phyloP scores from a whole-genome alignment of 1,140 invertebrate species.

The Drosophila kurseongensis region DNA sequence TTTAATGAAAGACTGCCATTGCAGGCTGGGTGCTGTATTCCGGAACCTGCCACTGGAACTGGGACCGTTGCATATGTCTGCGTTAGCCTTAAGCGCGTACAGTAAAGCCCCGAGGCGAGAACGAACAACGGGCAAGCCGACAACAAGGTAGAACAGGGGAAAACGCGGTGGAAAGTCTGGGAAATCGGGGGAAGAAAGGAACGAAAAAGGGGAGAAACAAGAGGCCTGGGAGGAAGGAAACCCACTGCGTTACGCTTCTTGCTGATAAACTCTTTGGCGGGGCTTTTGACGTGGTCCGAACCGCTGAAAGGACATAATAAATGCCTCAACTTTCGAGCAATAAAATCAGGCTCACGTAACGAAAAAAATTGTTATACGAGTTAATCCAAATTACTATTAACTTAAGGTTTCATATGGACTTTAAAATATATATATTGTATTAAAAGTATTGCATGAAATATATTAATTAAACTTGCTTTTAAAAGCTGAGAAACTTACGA shows the following conservation, averaged over 20 bases:
- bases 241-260: constrained; percentile 37
- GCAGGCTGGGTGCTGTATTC: constrained; percentile 16
- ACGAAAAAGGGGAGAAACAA: not conserved
- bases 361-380: constrained; percentile 8
- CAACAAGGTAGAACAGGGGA: constrained; percentile 14
- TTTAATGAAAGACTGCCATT: constrained; percentile 77
- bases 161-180: constrained; percentile 1
- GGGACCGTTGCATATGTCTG: constrained; percentile 42
- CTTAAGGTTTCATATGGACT: too few relatives aligned
- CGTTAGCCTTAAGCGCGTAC: constrained; percentile 39
- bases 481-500: too few relatives aligned
- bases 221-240: constrained; percentile 15
- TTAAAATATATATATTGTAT: too few relatives aligned
- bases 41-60: constrained; percentile 6
- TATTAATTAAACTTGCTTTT: not conserved
- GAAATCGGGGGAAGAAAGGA: not conserved
- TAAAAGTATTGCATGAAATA: too few relatives aligned
- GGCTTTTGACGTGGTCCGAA: constrained; percentile 58
- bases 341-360: constrained; percentile 14
- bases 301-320: constrained; percentile 79
- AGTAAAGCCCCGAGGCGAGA: constrained; percentile 17
- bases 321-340: constrained; percentile 46
- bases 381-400: constrained; percentile 3
- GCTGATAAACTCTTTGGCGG: constrained; percentile 77
- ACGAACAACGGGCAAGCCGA: constrained; percentile 23